Percentiles rank a stretch among this genome's conserved stretches.
Conservation (phyloP, 1,140 invertebrate species). For the Caenorhabditis elegans region DNA sequence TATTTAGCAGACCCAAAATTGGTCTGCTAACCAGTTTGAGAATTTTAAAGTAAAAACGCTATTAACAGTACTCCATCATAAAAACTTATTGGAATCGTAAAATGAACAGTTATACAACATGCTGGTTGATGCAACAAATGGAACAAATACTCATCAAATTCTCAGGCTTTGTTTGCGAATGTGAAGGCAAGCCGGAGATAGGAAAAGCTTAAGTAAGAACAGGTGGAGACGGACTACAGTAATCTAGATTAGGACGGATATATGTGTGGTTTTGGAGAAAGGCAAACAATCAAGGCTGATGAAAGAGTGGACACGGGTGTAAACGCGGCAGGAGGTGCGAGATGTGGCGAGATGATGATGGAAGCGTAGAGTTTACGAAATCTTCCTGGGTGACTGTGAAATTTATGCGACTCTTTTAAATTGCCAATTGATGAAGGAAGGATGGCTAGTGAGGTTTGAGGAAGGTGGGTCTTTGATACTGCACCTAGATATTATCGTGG, state of each 20-base stretch:
- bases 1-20: too few species aligned
- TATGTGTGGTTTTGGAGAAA: constrained; percentile 13
- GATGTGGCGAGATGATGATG: constrained; percentile 29
- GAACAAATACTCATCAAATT: constrained; percentile 32
- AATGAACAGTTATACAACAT: background rate
- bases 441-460: too few species aligned
- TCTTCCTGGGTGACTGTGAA: constrained; percentile 25
- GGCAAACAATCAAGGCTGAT: constrained; percentile 18
- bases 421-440: constrained; percentile 10
- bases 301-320: background rate
- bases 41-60: too few species aligned
- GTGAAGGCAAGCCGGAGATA: background rate
- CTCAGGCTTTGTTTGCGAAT: constrained; percentile 15
- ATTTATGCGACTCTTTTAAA: constrained; percentile 14
- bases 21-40: too few species aligned
- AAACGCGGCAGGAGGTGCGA: constrained; percentile 22
- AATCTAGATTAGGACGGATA: constrained; percentile 13
- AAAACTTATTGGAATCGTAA: background rate
- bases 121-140: too few species aligned
- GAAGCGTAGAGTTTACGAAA: constrained; percentile 24
- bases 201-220: background rate
- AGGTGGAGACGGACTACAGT: constrained; percentile 2
- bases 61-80: too few species aligned
- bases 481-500: constrained; percentile 22
- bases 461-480: constrained; percentile 6